These are phyloP conservation scores for Arctopsyche grandis DNA, from an alignment of 1,140 invertebrate species.

Conservation along the genomic window DNA sequence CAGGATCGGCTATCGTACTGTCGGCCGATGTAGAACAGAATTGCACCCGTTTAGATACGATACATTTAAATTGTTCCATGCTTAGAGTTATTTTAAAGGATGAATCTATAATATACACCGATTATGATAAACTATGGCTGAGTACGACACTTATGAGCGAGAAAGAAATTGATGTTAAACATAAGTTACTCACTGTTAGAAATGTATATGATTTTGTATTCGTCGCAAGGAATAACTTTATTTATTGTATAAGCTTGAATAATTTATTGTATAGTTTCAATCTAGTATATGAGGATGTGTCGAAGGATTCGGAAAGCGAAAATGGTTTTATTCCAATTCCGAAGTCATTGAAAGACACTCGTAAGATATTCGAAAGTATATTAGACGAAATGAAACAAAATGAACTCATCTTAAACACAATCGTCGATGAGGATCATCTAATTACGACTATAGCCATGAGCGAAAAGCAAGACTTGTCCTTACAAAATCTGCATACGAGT, in stretches of 20 bases:
- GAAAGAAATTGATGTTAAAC: neutral
- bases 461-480: neutral
- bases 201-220: constrained; percentile 12
- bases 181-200: constrained; percentile 5
- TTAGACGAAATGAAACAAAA: constrained; percentile 11
- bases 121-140: constrained; percentile 6
- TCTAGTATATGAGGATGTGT: neutral
- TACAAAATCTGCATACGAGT: neutral
- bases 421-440: neutral
- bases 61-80: constrained; percentile 23
- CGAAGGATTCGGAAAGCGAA: neutral
- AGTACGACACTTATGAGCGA: neutral
- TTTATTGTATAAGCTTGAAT: constrained; percentile 10
- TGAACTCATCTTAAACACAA: neutral
- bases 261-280: constrained; percentile 25
- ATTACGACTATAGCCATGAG: neutral
- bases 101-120: neutral
- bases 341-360: constrained; percentile 12
- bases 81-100: neutral
- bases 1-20: neutral
- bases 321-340: neutral
- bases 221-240: neutral
- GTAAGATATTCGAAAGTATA: constrained; percentile 15
- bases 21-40: neutral
- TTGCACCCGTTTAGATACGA: neutral